Base-by-base conservation (phyloP, 2,888 invertebrate species). In the Mylabris sibirica region DNA sequence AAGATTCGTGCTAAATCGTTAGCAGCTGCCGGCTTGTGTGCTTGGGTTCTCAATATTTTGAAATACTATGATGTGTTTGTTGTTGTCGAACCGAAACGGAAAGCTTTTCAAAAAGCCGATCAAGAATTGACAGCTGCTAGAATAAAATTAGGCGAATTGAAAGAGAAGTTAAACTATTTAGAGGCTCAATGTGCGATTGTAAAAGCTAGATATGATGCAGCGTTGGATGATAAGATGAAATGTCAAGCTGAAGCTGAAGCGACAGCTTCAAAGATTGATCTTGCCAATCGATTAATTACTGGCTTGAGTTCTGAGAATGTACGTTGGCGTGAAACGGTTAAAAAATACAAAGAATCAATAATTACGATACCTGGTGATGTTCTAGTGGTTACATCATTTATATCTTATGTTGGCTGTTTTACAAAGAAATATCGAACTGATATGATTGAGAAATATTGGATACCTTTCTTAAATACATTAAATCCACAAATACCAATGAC, bases 351-450 rank as follows among this genome's bases (percentile, higher is more conserved):
- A 74, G 87, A 88, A 69, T 91, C 93, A 12, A 93, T 92, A 30
- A 85, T 89, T 26, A 94, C 94, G 70, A 85, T 98, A 66, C 96
- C 97, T 0, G 98, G 98, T 0, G 97, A 98, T 80, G 92, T 96
- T 35, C 86, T 98, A 0, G 84, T 97, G 30, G 92, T 96, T 38
- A 94, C 96, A 0, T 96, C 97, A 12, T 98, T 98, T 84, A 93
- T 98, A 65, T 97, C 97, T 0, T 98, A 98, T 82, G 94, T 97
- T 35, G 98, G 98, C 1, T 96, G 96, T 81, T 98, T 98, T 84
- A 96, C 94, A 34, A 91, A 93, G 72, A 88, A 89, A 62, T 98
- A 97, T 82, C 88, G 98, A 61, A 80, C 87, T 24, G 93, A 95
- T 77, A 88, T 98, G 64, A 88, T 95, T 81, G 87, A 93, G 12